Evolutionary conservation across 2,888 invertebrate genomes (phyloP), one percentile per base, ranked within the genome.

Genomic region (Himalopsyche anomala): DNA sequence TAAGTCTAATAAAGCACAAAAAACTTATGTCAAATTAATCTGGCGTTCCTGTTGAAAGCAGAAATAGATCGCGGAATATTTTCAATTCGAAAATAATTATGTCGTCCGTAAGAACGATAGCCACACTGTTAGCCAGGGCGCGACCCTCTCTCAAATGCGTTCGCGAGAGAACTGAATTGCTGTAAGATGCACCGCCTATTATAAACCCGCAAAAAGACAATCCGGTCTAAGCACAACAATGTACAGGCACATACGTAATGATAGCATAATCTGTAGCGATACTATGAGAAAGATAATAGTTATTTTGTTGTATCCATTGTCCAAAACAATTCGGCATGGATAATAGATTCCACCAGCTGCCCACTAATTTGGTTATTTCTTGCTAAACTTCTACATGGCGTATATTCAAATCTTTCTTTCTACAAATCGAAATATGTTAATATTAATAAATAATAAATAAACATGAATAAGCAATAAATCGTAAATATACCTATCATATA

Each of bases 131-230:
- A 62, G 62, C 40, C 40, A n/a, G n/a, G 40, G 6, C 42, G 80
- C 38, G 80, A 42, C 80, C 80, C 40, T 40, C 80, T 80, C 40
- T n/a, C 80, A 42, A n/a, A 80, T 62, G 81, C 84, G 86, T 69
- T 42, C 84, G 84, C 84, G 28, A 81, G 45, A 54, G 69, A 38
- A 86, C 86, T 86, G 86, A 56, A 83, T 62, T 42, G 81, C 19
- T 54, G 81, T 62, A 17, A 83, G 83, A 42, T 84, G 86, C 86
- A 81, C 51, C 84, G 62, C 86, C 55, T 51, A 79, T 86, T 86
- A 86, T 86, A 86, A 85, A 62, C 62, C 62, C 62, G 62, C 62
- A 62, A 62, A 62, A 62, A 62, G 62, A 19, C 62, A n/a, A 62
- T 62, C 62, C 19, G 19, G 62, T 28, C 62, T 62, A 62, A 62